phyloP scores from a whole-genome alignment of 1,140 invertebrate species.

The Anastatus disparis region DNA sequence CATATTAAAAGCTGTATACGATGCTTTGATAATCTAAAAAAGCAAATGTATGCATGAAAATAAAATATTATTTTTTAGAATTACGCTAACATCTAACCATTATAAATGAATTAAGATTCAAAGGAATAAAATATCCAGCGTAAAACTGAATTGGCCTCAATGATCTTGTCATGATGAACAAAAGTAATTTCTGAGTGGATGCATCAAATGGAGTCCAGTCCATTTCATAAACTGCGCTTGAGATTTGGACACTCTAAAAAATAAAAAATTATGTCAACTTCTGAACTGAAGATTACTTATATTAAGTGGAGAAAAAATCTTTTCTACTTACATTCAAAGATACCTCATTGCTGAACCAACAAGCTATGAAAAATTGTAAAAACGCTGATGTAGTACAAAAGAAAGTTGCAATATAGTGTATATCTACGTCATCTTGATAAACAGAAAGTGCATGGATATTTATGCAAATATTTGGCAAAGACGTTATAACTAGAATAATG shows the following conservation, averaged over 20 bases:
- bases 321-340: constrained; percentile 5
- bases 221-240: constrained; percentile 12
- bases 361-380: constrained; percentile 20
- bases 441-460: background rate
- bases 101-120: constrained; percentile 19
- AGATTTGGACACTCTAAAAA: constrained; percentile 8
- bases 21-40: constrained; percentile 22
- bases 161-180: constrained; percentile 20
- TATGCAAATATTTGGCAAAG: constrained; percentile 27
- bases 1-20: constrained; percentile 11
- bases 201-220: constrained; percentile 2
- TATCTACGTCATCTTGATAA: background rate
- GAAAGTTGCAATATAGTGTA: background rate
- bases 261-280: too few species aligned
- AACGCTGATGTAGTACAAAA: background rate
- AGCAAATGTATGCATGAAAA: background rate
- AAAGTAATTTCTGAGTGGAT: background rate
- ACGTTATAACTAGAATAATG: background rate
- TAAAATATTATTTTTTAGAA: background rate
- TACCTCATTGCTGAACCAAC: constrained; percentile 33
- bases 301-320: background rate
- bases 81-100: background rate
- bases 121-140: background rate
- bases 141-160: background rate
- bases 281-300: too few species aligned